Evolutionary conservation across 1,140 invertebrate genomes (phyloP), one percentile per base, ranked within the genome.

Genomic region (Pantala flavescens): DNA sequence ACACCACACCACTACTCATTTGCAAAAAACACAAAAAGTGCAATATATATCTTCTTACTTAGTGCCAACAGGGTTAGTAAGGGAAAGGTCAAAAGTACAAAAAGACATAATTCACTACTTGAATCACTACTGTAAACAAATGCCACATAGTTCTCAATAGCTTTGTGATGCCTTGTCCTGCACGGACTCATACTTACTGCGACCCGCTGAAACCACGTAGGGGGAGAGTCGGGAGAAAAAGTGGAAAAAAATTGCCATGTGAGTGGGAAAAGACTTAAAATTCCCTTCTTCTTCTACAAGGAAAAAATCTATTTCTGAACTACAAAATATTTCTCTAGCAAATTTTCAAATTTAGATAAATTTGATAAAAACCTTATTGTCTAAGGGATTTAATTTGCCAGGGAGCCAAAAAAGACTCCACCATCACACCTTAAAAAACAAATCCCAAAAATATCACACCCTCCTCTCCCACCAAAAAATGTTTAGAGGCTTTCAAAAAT

Each of bases 191-290:
- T 78, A 78, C 78, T 78, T 77, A 78, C 78, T 78, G 76, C 76
- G 78, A 72, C 74, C 74, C 12, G 75, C 73, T 78, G 76, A 70
- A 49, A 71, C 71, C 55, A 43, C 74, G 71, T 21, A 21, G 49
- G 49, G 49, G 77, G 77, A 75, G 77, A 73, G 77, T 77, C 74
- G 75, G 74, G 77, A 76, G 74, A 78, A 78, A 76, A 77, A 76
- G 55, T 63, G 74, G 72, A 76, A 77, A 77, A 77, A 77, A 76
- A 76, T 77, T 75, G 74, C 74, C 74, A 71, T 77, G 77, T 76
- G 75, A 77, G 77, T 76, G 77, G 72, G 74, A 75, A 75, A 75
- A 75, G 43, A 49, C 43, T 43, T 76, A 49, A 63, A 75, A 72
- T 71, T 73, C 75, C 43, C 43, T 74, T 55, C 21, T 70, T 63